phyloP scores from a whole-genome alignment of 2,888 invertebrate species.

The Germaria angustata region DNA sequence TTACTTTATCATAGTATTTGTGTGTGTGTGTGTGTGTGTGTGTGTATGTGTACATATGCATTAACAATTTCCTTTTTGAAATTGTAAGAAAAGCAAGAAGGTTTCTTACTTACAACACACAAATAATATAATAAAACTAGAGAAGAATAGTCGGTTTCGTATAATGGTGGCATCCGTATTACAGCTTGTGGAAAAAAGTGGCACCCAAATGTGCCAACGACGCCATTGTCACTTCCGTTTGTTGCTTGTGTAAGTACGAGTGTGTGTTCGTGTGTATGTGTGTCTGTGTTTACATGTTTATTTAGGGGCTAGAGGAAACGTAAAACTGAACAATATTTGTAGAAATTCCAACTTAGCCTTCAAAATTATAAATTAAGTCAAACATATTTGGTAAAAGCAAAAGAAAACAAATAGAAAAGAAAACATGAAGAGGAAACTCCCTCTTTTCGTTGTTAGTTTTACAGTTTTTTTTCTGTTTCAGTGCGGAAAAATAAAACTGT shows the following conservation, averaged over 20 bases:
- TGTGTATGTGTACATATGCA: not conserved
- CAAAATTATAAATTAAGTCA: slow-evolving; percentile 43
- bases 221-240: slow-evolving; percentile 63
- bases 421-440: slow-evolving; percentile 24
- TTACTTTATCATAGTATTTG: not conserved
- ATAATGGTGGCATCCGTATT: slow-evolving; percentile 47
- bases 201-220: slow-evolving; percentile 62
- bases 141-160: not conserved
- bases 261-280: not conserved
- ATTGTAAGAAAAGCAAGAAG: slow-evolving; percentile 4
- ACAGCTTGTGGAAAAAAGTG: slow-evolving; percentile 31
- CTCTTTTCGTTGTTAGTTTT: not conserved
- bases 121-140: slow-evolving; percentile 2
- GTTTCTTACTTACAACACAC: not conserved
- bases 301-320: slow-evolving; percentile 7
- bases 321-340: slow-evolving; percentile 33
- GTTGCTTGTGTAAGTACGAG: slow-evolving; percentile 1
- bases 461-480: not conserved
- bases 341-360: slow-evolving; percentile 46
- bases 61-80: slow-evolving; percentile 11
- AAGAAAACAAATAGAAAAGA: not conserved
- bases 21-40: not conserved
- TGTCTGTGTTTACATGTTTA: not conserved
- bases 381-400: slow-evolving; percentile 12
- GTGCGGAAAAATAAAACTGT: slow-evolving; percentile 8